phyloP scores from a whole-genome alignment of 2,113 vertebrate species.

The Boleophthalmus pectinirostris region DNA sequence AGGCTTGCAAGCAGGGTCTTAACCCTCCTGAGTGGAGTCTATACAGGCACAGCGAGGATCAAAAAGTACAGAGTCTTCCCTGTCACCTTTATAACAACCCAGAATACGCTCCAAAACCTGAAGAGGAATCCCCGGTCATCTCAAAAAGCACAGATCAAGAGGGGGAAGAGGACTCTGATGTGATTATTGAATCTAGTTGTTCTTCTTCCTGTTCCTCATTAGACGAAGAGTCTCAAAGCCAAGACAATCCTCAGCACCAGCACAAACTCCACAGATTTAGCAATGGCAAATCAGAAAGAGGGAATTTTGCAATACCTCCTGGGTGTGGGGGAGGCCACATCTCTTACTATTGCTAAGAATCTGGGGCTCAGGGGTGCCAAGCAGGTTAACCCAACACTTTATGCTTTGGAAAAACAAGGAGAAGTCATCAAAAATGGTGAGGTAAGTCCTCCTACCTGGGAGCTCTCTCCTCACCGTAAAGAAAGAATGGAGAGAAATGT shows the following conservation, averaged over 20 bases:
- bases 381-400: constrained; percentile 82
- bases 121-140: constrained; percentile 22
- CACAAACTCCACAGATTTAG: constrained; percentile 14
- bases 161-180: constrained; percentile 38
- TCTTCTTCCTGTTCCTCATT: constrained; percentile 45
- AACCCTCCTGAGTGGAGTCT: constrained; percentile 82
- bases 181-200: constrained; percentile 55
- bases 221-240: constrained; percentile 41
- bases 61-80: not conserved
- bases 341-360: constrained; percentile 86
- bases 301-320: constrained; percentile 83
- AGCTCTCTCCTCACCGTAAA: constrained; percentile 80
- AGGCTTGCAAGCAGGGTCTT: constrained; percentile 59
- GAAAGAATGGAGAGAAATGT: constrained; percentile 84
- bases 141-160: constrained; percentile 13
- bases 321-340: constrained; percentile 63
- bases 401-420: constrained; percentile 85
- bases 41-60: constrained; percentile 28
- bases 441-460: constrained; percentile 77
- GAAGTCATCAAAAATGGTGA: constrained; percentile 76
- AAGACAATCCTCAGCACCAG: not conserved
- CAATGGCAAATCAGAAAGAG: constrained; percentile 86
- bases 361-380: constrained; percentile 80
- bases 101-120: constrained; percentile 11
- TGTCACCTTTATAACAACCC: not conserved